Base-by-base conservation (phyloP, 2,797 vertebrate species). In the Sebastes hubbsi region DNA sequence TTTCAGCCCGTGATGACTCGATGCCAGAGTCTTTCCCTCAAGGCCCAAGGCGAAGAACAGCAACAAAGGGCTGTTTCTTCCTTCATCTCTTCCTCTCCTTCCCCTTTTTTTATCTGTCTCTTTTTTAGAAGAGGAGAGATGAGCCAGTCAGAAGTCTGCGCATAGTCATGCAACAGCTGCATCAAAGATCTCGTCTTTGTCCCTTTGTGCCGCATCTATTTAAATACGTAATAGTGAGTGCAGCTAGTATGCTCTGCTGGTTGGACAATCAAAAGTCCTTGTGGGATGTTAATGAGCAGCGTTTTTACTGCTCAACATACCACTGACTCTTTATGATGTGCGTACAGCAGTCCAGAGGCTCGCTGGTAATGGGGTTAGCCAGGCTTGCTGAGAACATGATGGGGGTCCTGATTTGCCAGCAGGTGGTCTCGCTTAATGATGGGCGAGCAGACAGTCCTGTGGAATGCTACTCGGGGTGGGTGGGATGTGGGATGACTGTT, bases 341-440 rank as follows among this genome's bases (percentile, higher is more conserved):
- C 83, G 78, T 75, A 81, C 78, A 78, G 85, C 88, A 52, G 81
- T 84, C 80, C 78, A 71, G 79, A 81, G 86, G 90, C 85, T 81
- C 65, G 22, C 82, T 82, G 55, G 74, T 85, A 87, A 92, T 88
- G 87, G 84, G 90, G 82, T 90, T 90, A 88, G 89, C 77, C 73
- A 78, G 85, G 80, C 89, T 85, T 87, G 84, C 87, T 78, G 80
- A 87, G 90, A 93, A 81, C 83, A 86, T 87, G 89, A 90, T 89
- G 91, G 92, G 91, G 88, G 88, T 94, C 92, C 87, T 82, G 90
- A 87, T 92, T 87, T 89, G 84, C 78, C 89, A 71, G 94, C 92
- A 92, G 93, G 93, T 94, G 94, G 92, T 94, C 93, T 82, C 65
- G 87, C 78, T 82, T 95, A 94, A 94, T 94, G 92, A 94, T 79